Conservation (phyloP, 2,888 invertebrate species). For the Lacanobia wlatinum region DNA sequence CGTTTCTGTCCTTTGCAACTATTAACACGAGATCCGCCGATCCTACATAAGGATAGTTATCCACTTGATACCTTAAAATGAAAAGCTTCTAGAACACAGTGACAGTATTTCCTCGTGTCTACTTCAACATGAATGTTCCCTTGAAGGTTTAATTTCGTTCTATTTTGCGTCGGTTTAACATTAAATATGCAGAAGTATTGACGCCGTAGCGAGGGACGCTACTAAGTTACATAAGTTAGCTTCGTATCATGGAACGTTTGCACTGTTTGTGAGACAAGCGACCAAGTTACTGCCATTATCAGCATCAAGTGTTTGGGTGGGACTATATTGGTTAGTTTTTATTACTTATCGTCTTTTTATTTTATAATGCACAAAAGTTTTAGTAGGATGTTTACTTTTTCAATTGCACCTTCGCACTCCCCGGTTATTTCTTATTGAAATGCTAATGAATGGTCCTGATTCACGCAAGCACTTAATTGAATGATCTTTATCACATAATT, state of each 20-base stretch:
- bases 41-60: too few species aligned
- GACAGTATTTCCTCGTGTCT: background rate
- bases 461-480: conserved; percentile 20
- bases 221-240: conserved; percentile 7
- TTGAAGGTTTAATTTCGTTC: conserved; percentile 8
- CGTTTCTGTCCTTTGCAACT: too few species aligned
- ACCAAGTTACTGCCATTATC: background rate
- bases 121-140: background rate
- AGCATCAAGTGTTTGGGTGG: background rate
- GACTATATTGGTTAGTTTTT: background rate
- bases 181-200: conserved; percentile 42
- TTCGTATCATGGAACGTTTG: background rate
- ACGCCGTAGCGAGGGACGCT: background rate
- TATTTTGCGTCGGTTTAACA: background rate
- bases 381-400: background rate
- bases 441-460: conserved; percentile 13
- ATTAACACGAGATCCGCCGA: too few species aligned
- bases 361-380: background rate
- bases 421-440: background rate
- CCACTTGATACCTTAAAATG: too few species aligned
- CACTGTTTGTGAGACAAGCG: background rate
- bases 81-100: too few species aligned
- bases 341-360: background rate
- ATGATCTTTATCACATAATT: conserved; percentile 37
- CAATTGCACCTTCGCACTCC: background rate